phyloP scores from a whole-genome alignment of 2,113 vertebrate species.

The Montifringilla adamsi region DNA sequence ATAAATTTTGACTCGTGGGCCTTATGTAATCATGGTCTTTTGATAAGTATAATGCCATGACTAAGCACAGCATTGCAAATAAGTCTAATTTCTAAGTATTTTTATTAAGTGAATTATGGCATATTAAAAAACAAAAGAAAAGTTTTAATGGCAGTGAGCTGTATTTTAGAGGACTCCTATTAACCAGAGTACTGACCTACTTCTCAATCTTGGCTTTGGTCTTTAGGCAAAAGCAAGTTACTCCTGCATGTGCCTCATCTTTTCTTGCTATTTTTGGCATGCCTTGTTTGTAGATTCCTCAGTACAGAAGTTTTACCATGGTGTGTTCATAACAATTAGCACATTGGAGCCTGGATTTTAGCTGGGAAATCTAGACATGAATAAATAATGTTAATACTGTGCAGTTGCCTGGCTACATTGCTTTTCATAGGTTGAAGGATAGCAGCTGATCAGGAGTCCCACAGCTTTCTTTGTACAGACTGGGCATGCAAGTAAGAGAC shows the following conservation, averaged over 20 bases:
- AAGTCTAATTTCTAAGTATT: not conserved
- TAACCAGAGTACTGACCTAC: not conserved
- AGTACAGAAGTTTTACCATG: not conserved
- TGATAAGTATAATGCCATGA: not conserved
- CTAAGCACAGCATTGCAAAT: not conserved
- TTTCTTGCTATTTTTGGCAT: not conserved
- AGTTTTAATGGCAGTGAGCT: not conserved
- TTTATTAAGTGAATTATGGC: not conserved
- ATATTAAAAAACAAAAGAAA: not conserved
- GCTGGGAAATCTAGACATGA: not conserved
- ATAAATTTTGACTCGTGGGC: not conserved
- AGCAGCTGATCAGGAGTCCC: not conserved
- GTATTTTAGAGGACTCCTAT: not conserved
- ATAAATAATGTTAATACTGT: not conserved
- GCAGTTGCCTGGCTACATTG: not conserved
- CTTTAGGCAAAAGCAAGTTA: not conserved
- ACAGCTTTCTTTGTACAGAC: not conserved
- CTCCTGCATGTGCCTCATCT: not conserved
- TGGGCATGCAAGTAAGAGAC: not conserved
- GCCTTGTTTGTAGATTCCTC: not conserved
- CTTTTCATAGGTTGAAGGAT: not conserved
- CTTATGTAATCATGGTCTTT: not conserved
- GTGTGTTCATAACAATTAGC: not conserved
- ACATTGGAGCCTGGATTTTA: not conserved
- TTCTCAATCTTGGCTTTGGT: not conserved